Base-by-base conservation (phyloP, 2,797 vertebrate genomes). In the Peromyscus eremicus region DNA sequence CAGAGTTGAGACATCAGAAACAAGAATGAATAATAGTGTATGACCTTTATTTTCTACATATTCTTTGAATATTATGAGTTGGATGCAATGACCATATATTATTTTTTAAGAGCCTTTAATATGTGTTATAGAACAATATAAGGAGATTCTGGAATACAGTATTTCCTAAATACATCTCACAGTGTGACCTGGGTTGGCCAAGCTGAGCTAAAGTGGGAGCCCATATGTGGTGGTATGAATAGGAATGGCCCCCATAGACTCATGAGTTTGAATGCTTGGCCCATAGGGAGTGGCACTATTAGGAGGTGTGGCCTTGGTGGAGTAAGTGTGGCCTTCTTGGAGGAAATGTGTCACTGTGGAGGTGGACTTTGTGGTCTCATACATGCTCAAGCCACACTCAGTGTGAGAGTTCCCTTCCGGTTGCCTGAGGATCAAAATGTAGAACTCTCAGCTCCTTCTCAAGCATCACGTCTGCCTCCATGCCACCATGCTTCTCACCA, bases 31-130 rank as follows among this genome's bases (percentile, higher is more conserved):
- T 16, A 89, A 62, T 29, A 80, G 49, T 11, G 60, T 66, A 34
- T 66, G 16, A 60, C 6, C 25, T 91, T 91, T 80, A 81, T 86
- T 91, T 94, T 79, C 70, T 76, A 80, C 9, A 81, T 21, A 82
- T 1, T 64, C 57, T 89, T 77, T 29, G 14, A 85, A 57, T 70
- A 55, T 94, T 95, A 57, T 82, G 25, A 86, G 34, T 85, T 89
- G 46, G 34, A 93, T 80, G 27, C 5, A 71, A 77, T 91, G 29
- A 55, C 49, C 27, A 84, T 40, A 77, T 19, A 81, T 88, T 89
- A 71, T 93, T 91, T 90, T 83, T 94, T 25, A 16, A 16, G 66
- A 17, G 23, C 19, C 34, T 37, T 55, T 71, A 55, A 37, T 71
- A 40, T 73, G 16, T 57, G n/a, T 32, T 52, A 12, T 73, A 73